Percentiles rank a stretch among this genome's conserved stretches.
Evolutionary conservation across 2,113 vertebrate species (phyloP).

Genomic region (Dipodomys spectabilis): DNA sequence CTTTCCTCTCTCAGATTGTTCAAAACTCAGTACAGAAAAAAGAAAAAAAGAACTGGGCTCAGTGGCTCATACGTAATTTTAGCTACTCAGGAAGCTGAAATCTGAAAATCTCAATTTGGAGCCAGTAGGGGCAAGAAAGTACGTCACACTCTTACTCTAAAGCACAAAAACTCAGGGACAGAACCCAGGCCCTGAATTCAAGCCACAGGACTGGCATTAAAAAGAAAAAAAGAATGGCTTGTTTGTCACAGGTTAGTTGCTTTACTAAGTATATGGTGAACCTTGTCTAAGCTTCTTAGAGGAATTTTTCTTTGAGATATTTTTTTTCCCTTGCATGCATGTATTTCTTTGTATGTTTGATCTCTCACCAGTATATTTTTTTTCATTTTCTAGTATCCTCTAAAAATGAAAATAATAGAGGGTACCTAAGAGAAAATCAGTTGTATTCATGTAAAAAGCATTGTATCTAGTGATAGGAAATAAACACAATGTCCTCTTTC

Average conservation of each 20-base stretch:
- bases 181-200: no score
- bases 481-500: slow-evolving; percentile 11
- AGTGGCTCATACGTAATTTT: no score
- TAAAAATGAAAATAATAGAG: neutral
- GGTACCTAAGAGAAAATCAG: neutral
- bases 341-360: neutral
- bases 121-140: no score
- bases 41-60: no score
- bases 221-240: neutral
- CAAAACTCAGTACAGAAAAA: no score
- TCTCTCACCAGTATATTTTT: neutral
- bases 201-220: no score
- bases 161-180: no score
- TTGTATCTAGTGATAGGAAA: slow-evolving; percentile 13
- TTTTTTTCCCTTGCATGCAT: neutral
- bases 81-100: no score
- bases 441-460: neutral
- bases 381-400: neutral
- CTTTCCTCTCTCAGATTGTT: no score
- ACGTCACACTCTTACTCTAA: no score
- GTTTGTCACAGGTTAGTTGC: neutral
- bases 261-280: neutral
- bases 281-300: slow-evolving; percentile 1
- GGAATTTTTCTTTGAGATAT: slow-evolving; percentile 11
- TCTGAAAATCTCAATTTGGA: no score